Conservation (phyloP, 2,113 vertebrate species). For the Planiliza haematocheilus region DNA sequence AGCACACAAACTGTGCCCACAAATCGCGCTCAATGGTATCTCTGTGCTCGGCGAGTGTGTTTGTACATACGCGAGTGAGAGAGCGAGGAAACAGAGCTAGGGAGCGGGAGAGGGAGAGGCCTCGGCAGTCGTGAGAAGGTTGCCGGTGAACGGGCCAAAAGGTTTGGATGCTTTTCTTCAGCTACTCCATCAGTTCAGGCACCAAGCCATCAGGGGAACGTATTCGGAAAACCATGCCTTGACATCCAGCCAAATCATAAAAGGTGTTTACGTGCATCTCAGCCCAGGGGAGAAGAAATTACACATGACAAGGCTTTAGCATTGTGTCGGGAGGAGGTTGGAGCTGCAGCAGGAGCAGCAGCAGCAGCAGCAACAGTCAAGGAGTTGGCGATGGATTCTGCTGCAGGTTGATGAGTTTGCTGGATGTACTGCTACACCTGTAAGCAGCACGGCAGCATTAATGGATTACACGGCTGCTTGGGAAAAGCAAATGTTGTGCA, state of each 20-base stretch:
- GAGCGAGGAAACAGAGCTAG: slow-evolving; percentile 54
- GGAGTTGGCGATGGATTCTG: slow-evolving; percentile 20
- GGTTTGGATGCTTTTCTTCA: slow-evolving; percentile 64
- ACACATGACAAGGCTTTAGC: slow-evolving; percentile 61
- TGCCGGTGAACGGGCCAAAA: slow-evolving; percentile 60
- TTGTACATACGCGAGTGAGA: slow-evolving; percentile 63
- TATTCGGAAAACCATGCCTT: slow-evolving; percentile 64
- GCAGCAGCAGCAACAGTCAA: slow-evolving; percentile 1
- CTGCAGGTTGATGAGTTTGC: slow-evolving; percentile 45
- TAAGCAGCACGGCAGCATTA: slow-evolving; percentile 37
- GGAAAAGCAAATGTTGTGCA: slow-evolving; percentile 61
- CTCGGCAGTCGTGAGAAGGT: slow-evolving; percentile 56
- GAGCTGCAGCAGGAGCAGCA: too few relatives aligned
- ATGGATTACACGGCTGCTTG: slow-evolving; percentile 57
- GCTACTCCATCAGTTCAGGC: slow-evolving; percentile 66
- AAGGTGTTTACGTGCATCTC: slow-evolving; percentile 75
- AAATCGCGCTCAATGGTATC: slow-evolving; percentile 80
- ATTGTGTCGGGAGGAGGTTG: slow-evolving; percentile 42
- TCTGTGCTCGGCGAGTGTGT: slow-evolving; percentile 76
- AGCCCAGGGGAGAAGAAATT: slow-evolving; percentile 64
- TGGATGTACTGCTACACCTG: slow-evolving; percentile 46
- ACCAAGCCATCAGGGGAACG: slow-evolving; percentile 65
- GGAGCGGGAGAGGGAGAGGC: slow-evolving; percentile 36
- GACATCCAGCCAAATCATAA: slow-evolving; percentile 68
- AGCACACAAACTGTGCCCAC: slow-evolving; percentile 80